A percentile compares a stretch with the other conserved stretches of the same genome.
Conservation (phyloP, 2,888 invertebrate genomes). For the Polydrusus tereticollis region DNA sequence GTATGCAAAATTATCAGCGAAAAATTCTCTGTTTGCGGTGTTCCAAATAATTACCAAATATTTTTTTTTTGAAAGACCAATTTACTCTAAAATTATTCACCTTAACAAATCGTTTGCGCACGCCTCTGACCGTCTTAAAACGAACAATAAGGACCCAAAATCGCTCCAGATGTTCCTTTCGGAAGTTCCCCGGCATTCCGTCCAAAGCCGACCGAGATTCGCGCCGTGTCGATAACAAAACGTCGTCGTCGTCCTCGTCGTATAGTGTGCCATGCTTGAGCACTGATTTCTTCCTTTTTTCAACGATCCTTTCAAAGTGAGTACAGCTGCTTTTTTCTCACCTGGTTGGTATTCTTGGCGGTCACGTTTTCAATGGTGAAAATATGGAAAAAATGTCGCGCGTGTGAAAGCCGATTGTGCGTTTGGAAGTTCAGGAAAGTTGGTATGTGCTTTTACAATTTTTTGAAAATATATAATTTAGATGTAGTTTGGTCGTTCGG, state of each 20-base stretch:
- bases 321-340: constrained; percentile 27
- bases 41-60: too few relatives aligned
- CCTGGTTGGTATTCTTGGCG: constrained; percentile 5
- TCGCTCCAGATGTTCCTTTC: constrained; percentile 50
- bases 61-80: neutral
- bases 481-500: too few relatives aligned
- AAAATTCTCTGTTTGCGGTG: too few relatives aligned
- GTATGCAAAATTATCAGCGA: too few relatives aligned
- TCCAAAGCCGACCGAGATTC: constrained; percentile 40
- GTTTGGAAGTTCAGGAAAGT: neutral
- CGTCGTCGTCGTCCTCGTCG: constrained; percentile 27
- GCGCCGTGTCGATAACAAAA: constrained; percentile 48
- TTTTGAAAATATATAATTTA: too few relatives aligned
- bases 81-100: neutral
- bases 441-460: constrained; percentile 10
- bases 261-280: constrained; percentile 29
- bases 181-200: constrained; percentile 47
- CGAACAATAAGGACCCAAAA: constrained; percentile 49
- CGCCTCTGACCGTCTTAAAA: constrained; percentile 40
- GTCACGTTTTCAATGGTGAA: too few relatives aligned
- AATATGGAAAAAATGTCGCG: neutral
- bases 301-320: constrained; percentile 11
- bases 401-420: neutral
- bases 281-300: constrained; percentile 34
- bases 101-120: constrained; percentile 16